Evolutionary conservation across 1,140 invertebrate species (phyloP), one percentile per base, ranked within the genome.

Genomic region (Drosophila grimshawi): DNA sequence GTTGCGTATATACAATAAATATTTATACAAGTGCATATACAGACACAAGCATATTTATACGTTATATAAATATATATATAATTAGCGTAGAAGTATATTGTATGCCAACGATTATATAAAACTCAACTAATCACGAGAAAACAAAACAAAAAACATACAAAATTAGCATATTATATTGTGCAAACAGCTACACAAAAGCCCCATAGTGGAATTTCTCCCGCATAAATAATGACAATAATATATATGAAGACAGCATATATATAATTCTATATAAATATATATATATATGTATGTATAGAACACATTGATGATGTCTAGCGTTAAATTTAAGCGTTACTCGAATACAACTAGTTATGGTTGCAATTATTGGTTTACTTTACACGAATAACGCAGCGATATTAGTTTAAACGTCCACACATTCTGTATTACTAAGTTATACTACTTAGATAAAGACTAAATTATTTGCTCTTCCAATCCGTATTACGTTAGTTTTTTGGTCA

Each of bases 211-310:
- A 83, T 80, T 83, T 88, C 57, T 88, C 85, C 83, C 85, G 80
- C 83, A 88, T 88, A 77, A 89, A 83, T 88, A 83, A 83, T 88
- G 83, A 88, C 83, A 88, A 88, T 88, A 88, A 88, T 83, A 89
- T 86, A 86, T 86, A 86, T 86, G 80, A 80, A 82, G 2, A 35
- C 27, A 60, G 4, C 62, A 69, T 67, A 68, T 43, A 68, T 41
- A 52, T 49, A 49, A 37, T 46, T 57, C 37, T 49, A 68, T 33
- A 39, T 39, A 49, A 33, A 51, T 45, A 52, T 52, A 52, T 45
- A 79, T 63, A 74, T 85, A 62, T n/a, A 61, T 8, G 48, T 45
- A 39, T 30, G 48, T 43, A 61, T 43, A 68, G 60, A 76, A 77
- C 63, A 77, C 63, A 78, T 78, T 69, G 60, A 80, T 67, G 63